Conservation (phyloP, 2,797 vertebrate species). For the Adrianichthys oophorus region DNA sequence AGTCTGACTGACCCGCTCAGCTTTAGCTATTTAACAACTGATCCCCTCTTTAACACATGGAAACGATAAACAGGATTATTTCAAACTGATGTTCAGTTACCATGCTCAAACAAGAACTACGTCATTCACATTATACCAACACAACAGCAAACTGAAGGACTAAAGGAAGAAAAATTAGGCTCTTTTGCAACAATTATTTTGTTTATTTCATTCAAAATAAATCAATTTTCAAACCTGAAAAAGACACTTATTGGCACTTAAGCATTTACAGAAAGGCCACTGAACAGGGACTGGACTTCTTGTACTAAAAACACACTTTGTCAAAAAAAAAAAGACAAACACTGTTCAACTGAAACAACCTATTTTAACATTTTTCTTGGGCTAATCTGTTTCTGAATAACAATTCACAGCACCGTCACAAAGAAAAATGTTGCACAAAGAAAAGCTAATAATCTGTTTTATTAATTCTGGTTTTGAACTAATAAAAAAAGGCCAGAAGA, state of each 20-base stretch:
- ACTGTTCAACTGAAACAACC: background rate
- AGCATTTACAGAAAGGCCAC: constrained; percentile 63
- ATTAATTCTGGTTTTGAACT: constrained; percentile 17
- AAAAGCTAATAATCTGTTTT: constrained; percentile 16
- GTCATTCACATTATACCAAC: background rate
- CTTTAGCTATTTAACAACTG: constrained; percentile 26
- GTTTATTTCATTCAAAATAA: constrained; percentile 54
- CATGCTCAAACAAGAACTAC: background rate
- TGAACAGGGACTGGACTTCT: constrained; percentile 10
- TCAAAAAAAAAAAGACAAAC: constrained; percentile 1
- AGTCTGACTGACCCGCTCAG: constrained; percentile 38
- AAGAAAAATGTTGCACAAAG: constrained; percentile 23
- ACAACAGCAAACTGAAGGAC: background rate
- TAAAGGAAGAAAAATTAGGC: background rate
- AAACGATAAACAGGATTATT: constrained; percentile 2
- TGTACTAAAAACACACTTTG: background rate
- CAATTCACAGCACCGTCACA: constrained; percentile 4
- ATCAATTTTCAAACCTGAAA: constrained; percentile 24
- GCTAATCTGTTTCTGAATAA: background rate
- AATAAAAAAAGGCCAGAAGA: constrained; percentile 39
- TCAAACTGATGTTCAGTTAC: constrained; percentile 1
- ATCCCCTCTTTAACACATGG: constrained; percentile 9
- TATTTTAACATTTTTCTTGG: background rate
- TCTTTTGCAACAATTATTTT: constrained; percentile 16
- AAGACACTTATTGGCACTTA: constrained; percentile 64